phyloP scores from a whole-genome alignment of 2,888 invertebrate genomes.

The Desoria tigrina region DNA sequence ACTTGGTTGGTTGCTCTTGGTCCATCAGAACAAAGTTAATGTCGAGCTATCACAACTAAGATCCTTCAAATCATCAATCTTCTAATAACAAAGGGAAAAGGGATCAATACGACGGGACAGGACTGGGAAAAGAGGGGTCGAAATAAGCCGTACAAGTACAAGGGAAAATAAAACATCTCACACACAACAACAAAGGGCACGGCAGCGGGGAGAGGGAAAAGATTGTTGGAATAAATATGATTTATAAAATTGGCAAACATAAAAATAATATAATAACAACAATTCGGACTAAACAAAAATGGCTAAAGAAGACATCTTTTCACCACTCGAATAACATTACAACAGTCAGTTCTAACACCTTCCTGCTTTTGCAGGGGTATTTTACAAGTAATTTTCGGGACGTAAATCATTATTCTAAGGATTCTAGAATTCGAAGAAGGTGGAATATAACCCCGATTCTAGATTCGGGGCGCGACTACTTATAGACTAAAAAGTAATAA shows the following conservation, averaged over 20 bases:
- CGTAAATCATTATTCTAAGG: constrained; percentile 9
- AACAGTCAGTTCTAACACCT: background rate
- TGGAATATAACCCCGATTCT: too few relatives aligned
- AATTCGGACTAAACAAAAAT: background rate
- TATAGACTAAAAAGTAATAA: too few relatives aligned
- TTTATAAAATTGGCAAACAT: too few relatives aligned
- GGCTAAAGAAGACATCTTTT: constrained; percentile 4
- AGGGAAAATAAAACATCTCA: constrained; percentile 7
- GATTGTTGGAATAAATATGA: background rate
- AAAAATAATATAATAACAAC: too few relatives aligned
- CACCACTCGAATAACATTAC: background rate
- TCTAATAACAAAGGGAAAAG: constrained; percentile 30
- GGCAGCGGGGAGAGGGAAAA: constrained; percentile 5
- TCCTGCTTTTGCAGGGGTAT: background rate
- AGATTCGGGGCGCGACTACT: too few relatives aligned
- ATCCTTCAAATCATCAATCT: constrained; percentile 38
- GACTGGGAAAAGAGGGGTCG: background rate
- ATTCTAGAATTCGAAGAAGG: background rate
- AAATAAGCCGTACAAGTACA: background rate
- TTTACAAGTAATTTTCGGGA: background rate
- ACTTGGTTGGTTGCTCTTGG: constrained; percentile 24
- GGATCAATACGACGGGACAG: constrained; percentile 19
- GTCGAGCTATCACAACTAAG: constrained; percentile 26
- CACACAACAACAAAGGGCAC: constrained; percentile 14
- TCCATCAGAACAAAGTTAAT: constrained; percentile 38